These are phyloP conservation scores for Tapirus terrestris DNA, from an alignment of 2,113 vertebrate species.

Conservation along the genomic window DNA sequence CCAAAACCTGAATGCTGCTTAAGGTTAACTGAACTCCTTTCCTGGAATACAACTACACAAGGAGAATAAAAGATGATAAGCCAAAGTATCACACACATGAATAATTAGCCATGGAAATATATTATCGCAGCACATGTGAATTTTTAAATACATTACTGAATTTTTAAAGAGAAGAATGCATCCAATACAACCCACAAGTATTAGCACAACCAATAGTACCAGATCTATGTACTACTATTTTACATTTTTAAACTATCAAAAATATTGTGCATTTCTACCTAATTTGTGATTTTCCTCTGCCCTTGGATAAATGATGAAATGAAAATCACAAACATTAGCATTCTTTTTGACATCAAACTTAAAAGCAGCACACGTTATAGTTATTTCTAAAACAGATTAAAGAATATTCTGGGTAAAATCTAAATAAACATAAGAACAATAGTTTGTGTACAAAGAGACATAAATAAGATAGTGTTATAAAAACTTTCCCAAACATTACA, in stretches of 20 bases:
- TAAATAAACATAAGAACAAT: not conserved
- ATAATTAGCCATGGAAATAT: not conserved
- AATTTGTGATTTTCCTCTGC: not conserved
- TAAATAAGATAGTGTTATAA: not conserved
- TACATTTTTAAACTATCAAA: slow-evolving; percentile 10
- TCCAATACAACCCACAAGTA: not conserved
- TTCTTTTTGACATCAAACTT: slow-evolving; percentile 14
- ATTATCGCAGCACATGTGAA: not conserved
- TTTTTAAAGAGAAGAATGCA: not conserved
- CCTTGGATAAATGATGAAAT: not conserved
- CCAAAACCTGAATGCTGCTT: not conserved
- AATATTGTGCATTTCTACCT: not conserved
- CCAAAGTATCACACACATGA: not conserved
- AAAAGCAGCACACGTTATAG: not conserved
- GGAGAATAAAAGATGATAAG: not conserved
- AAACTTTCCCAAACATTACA: not conserved
- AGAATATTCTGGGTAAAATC: not conserved
- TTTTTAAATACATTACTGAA: not conserved
- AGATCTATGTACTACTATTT: not conserved
- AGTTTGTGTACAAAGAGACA: not conserved
- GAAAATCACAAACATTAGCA: not conserved
- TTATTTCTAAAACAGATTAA: slow-evolving; percentile 47
- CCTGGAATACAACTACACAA: not conserved
- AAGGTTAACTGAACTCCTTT: not conserved
- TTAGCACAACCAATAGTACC: not conserved